Percentiles rank a stretch among this genome's conserved stretches.
Conservation (phyloP, 2,888 invertebrate species). For the Parthenolecanium corni region DNA sequence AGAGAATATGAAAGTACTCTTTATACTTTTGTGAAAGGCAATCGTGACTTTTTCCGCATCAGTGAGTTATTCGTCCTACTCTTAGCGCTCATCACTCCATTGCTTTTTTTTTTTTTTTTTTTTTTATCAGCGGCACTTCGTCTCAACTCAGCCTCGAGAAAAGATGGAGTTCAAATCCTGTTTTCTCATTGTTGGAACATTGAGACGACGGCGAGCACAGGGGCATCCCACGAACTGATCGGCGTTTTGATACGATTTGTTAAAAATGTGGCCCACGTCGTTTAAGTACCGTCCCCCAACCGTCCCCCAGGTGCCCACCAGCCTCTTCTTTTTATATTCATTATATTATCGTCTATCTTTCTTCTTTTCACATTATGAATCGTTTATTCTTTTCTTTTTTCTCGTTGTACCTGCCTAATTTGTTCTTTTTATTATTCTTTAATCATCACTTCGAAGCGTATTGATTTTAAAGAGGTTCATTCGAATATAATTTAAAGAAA, state of each 20-base stretch:
- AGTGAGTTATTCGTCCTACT: constrained; percentile 13
- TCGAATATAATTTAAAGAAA: neutral
- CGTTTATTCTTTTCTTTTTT: too few species aligned
- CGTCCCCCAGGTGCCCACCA: neutral
- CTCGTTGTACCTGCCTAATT: too few species aligned
- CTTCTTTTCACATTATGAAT: too few species aligned
- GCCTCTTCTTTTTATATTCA: too few species aligned
- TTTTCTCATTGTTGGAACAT: constrained; percentile 1
- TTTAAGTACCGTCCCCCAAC: neutral
- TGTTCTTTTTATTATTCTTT: too few species aligned
- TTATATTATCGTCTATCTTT: too few species aligned
- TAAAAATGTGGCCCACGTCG: neutral
- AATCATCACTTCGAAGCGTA: too few species aligned
- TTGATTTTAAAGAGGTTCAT: too few species aligned
- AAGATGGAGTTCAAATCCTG: neutral
- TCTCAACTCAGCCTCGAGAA: neutral
- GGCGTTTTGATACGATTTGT: neutral
- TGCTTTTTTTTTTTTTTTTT: neutral
- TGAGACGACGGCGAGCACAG: neutral
- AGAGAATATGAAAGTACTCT: constrained; percentile 22
- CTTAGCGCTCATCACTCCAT: neutral
- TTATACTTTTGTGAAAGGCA: constrained; percentile 24
- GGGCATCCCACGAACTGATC: constrained; percentile 5
- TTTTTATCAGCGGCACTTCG: neutral
- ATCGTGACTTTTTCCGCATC: constrained; percentile 27